Evolutionary conservation across 1,140 invertebrate species (phyloP).

Genomic region (Listronotus oregonensis): DNA sequence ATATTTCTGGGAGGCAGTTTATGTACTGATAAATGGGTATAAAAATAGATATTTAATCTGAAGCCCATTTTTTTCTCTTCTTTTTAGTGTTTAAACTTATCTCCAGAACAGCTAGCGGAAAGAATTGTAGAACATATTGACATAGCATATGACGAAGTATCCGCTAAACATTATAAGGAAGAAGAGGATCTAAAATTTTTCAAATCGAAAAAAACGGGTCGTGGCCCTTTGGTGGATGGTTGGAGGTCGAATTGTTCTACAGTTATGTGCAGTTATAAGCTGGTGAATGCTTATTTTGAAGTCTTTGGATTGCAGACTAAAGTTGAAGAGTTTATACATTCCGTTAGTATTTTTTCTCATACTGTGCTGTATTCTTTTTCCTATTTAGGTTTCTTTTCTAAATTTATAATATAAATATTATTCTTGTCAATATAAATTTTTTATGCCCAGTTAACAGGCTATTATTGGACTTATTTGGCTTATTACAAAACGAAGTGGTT

Average conservation of each 20-base stretch:
- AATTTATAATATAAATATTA: too few species aligned
- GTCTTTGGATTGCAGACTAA: conserved; percentile 90
- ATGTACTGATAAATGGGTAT: too few species aligned
- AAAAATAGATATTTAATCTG: too few species aligned
- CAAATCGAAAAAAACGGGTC: conserved; percentile 79
- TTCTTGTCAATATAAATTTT: too few species aligned
- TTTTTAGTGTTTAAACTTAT: conserved; percentile 75
- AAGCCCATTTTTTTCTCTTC: too few species aligned
- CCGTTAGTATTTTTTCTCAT: conserved; percentile 60
- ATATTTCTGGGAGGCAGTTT: too few species aligned
- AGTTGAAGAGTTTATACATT: conserved; percentile 88
- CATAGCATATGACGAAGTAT: conserved; percentile 86
- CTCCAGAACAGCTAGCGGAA: conserved; percentile 72
- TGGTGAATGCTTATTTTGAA: conserved; percentile 86
- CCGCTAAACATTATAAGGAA: conserved; percentile 86
- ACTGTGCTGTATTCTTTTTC: too few species aligned
- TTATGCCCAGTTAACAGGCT: too few species aligned
- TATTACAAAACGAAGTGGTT: too few species aligned
- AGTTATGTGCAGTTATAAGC: conserved; percentile 94
- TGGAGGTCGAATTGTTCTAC: conserved; percentile 78
- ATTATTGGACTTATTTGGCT: too few species aligned
- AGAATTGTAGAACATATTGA: conserved; percentile 82
- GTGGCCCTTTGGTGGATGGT: conserved; percentile 80
- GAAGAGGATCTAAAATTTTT: conserved; percentile 85
- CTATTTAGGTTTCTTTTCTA: too few species aligned